These are phyloP conservation scores for Acleris literana DNA, from an alignment of 2,888 invertebrate genomes.

Conservation along the genomic window DNA sequence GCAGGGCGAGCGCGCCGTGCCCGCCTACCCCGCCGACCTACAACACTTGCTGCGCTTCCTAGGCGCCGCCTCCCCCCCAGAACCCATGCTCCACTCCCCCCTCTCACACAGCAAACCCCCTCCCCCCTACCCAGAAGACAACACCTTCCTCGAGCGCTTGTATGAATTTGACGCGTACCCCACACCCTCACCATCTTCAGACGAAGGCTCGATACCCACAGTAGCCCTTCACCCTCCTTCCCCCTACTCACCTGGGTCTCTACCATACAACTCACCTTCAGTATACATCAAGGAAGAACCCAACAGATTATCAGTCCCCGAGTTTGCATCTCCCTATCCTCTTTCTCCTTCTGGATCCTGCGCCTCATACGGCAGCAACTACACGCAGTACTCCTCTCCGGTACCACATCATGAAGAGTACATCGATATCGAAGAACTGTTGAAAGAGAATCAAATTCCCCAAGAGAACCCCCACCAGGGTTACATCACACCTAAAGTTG, in stretches of 20 bases:
- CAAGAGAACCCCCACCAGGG: slow-evolving; percentile 75
- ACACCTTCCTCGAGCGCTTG: slow-evolving; percentile 71
- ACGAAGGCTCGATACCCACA: slow-evolving; percentile 82
- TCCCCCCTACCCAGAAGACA: slow-evolving; percentile 71
- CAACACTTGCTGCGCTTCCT: slow-evolving; percentile 76
- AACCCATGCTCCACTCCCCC: slow-evolving; percentile 77
- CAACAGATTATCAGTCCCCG: slow-evolving; percentile 78
- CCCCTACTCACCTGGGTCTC: slow-evolving; percentile 70
- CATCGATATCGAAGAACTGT: slow-evolving; percentile 84
- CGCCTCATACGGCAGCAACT: slow-evolving; percentile 80
- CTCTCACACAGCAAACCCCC: slow-evolving; percentile 74
- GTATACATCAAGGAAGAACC: slow-evolving; percentile 81
- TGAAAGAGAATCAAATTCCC: slow-evolving; percentile 82
- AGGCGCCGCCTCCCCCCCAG: slow-evolving; percentile 78
- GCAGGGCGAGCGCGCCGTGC: slow-evolving; percentile 85
- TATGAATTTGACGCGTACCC: slow-evolving; percentile 81
- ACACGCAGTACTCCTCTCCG: slow-evolving; percentile 82
- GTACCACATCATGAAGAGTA: slow-evolving; percentile 85
- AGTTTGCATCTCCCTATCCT: slow-evolving; percentile 79
- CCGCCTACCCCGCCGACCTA: slow-evolving; percentile 80
- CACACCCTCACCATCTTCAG: slow-evolving; percentile 78
- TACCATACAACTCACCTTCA: slow-evolving; percentile 62
- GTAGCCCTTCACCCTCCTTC: slow-evolving; percentile 83
- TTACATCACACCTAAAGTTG: slow-evolving; percentile 81
- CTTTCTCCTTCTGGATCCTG: slow-evolving; percentile 84